Percentiles rank a stretch among this genome's conserved stretches.
Evolutionary conservation across 1,140 invertebrate genomes (phyloP).

Genomic region (Archivesica marissinica): DNA sequence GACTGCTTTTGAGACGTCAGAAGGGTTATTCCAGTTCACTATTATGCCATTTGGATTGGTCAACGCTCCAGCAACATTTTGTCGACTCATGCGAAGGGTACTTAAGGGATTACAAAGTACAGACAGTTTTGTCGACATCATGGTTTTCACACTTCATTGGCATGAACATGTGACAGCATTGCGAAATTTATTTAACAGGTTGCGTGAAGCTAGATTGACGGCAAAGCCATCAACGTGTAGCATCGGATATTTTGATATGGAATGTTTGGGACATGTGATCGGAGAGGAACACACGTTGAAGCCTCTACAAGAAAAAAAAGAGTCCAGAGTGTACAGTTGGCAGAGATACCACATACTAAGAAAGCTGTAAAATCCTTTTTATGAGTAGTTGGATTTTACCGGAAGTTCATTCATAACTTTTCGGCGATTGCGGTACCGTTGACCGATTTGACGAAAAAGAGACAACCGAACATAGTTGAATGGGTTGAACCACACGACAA

Average conservation of each 20-base stretch:
- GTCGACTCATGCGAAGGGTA: background rate
- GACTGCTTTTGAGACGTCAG: slow-evolving; percentile 46
- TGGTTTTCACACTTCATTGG: slow-evolving; percentile 43
- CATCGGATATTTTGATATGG: slow-evolving; percentile 45
- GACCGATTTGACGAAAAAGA: slow-evolving; percentile 74
- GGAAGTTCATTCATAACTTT: slow-evolving; percentile 79
- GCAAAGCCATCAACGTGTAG: slow-evolving; percentile 55
- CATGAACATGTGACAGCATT: background rate
- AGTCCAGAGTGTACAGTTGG: slow-evolving; percentile 78
- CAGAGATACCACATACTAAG: slow-evolving; percentile 74
- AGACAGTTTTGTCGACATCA: slow-evolving; percentile 68
- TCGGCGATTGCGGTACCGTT: slow-evolving; percentile 67
- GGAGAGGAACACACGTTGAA: slow-evolving; percentile 68
- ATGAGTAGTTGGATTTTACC: slow-evolving; percentile 83
- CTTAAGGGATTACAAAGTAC: slow-evolving; percentile 47
- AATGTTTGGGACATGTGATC: slow-evolving; percentile 54
- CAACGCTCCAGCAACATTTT: background rate
- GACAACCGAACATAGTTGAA: slow-evolving; percentile 27
- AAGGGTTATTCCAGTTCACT: background rate
- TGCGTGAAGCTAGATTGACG: slow-evolving; percentile 48
- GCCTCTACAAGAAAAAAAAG: slow-evolving; percentile 74
- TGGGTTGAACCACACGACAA: background rate
- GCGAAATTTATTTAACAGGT: slow-evolving; percentile 32
- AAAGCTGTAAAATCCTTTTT: slow-evolving; percentile 82
- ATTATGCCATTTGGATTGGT: slow-evolving; percentile 15